These are phyloP conservation scores for Imbricaverruca yamaguchii DNA, from an alignment of 2,888 invertebrate species.

Conservation along the genomic window DNA sequence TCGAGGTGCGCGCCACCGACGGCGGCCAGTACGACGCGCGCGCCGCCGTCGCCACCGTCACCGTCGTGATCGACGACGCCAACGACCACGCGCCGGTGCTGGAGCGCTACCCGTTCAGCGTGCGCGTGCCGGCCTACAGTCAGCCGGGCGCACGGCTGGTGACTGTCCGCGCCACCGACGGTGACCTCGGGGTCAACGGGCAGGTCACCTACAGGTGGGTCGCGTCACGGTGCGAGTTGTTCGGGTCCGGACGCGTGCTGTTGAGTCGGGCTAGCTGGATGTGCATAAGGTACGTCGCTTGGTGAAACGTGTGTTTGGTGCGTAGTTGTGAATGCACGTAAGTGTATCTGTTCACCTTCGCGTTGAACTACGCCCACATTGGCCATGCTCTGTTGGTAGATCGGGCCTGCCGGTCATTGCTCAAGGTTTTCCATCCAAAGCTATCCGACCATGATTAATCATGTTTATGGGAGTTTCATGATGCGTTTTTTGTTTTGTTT, in stretches of 20 bases:
- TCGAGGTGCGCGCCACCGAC: slow-evolving; percentile 86
- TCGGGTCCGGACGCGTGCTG: not conserved
- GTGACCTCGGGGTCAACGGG: slow-evolving; percentile 71
- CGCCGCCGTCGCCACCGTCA: slow-evolving; percentile 71
- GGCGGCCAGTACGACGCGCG: slow-evolving; percentile 79
- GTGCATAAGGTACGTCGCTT: no score
- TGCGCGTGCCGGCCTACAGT: slow-evolving; percentile 54
- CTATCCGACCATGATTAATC: no score
- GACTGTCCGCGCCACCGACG: slow-evolving; percentile 71
- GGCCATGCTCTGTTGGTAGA: no score
- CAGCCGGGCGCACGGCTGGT: slow-evolving; percentile 46
- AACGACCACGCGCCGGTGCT: slow-evolving; percentile 91
- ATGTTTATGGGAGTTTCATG: no score
- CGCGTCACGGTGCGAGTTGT: not conserved
- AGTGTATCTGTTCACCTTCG: not conserved
- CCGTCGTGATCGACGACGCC: slow-evolving; percentile 74
- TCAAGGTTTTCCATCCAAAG: no score
- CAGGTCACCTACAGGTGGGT: slow-evolving; percentile 42
- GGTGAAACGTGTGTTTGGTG: not conserved
- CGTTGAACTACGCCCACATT: not conserved
- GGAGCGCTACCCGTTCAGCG: slow-evolving; percentile 74
- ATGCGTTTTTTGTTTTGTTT: no score
- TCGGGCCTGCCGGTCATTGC: no score
- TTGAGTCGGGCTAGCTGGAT: not conserved
- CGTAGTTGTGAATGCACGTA: not conserved